Conservation (phyloP, 2,888 invertebrate genomes). For the Exephanes ischioxanthus region DNA sequence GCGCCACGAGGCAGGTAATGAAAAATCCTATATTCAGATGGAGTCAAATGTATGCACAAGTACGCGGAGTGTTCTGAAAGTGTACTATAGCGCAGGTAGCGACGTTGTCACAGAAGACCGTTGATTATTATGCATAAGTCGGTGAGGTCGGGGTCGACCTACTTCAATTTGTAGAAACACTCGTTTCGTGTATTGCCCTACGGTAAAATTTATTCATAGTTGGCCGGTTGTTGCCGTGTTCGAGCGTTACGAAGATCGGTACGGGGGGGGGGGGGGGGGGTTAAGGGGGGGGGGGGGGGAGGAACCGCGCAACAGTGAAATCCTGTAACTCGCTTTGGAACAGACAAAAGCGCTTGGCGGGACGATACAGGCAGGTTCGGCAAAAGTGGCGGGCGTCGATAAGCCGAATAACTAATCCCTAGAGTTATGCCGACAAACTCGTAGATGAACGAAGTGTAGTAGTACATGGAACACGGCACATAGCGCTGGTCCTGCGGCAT, state of each 20-base stretch:
- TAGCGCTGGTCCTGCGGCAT: slow-evolving; percentile 20
- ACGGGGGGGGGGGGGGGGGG: slow-evolving; percentile 21
- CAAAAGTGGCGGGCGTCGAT: slow-evolving; percentile 67
- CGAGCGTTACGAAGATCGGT: slow-evolving; percentile 47
- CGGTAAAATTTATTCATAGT: slow-evolving; percentile 66
- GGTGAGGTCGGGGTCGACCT: slow-evolving; percentile 47
- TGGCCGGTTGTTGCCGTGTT: slow-evolving; percentile 56
- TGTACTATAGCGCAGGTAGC: neutral
- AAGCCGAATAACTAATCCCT: slow-evolving; percentile 68
- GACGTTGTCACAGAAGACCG: neutral
- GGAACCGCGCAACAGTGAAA: slow-evolving; percentile 36
- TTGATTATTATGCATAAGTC: slow-evolving; percentile 53
- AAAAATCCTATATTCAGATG: slow-evolving; percentile 3
- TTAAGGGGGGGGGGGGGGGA: slow-evolving; percentile 22
- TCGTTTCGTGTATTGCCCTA: slow-evolving; percentile 59
- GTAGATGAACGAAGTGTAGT: slow-evolving; percentile 31
- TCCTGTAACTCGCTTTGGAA: slow-evolving; percentile 48
- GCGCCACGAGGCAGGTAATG: neutral
- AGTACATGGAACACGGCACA: slow-evolving; percentile 27
- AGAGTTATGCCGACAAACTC: slow-evolving; percentile 59
- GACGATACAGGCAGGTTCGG: slow-evolving; percentile 28
- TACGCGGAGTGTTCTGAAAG: neutral
- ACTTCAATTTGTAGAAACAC: slow-evolving; percentile 67
- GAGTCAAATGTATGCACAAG: slow-evolving; percentile 1
- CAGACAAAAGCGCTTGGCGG: slow-evolving; percentile 38